Evolutionary conservation across 2,888 invertebrate genomes (phyloP), one percentile per base, ranked within the genome.

Genomic region (Drosophila pseudotakahashii): DNA sequence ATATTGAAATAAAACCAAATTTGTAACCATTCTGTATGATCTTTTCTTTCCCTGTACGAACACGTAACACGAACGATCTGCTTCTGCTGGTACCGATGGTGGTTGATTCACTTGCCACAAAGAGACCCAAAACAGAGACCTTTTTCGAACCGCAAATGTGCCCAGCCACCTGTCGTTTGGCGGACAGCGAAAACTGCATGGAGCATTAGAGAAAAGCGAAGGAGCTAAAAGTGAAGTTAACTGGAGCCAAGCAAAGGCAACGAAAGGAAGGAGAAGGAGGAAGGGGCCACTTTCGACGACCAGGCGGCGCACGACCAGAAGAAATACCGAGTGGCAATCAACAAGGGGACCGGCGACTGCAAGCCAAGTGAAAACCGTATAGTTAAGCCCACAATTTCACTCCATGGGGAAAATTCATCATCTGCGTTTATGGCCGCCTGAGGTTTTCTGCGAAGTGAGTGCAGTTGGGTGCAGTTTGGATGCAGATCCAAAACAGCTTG

Each of bases 91-190:
- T 42, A 13, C 6, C 16, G 32, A 34, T 36, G 41, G 63, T 63
- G 52, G 34, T 51, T 10, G 42, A 44, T 59, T 42, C 70, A 71
- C 74, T 73, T 74, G 67, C 68, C 51, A 34, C 61, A 30, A 16
- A 34, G 67, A 47, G 34, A 47, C 67, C 52, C 41, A 48, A 39
- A 53, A 32, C 45, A 10, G 30, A 70, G 26, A 48, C 52, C 52
- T 39, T 53, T 32, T 26, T 23, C 39, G 14, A 39, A 54, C 73
- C 48, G 64, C 55, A 58, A 53, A 48, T 52, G 37, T 47, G 36
- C 45, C 60, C 73, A 59, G 67, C 88, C 83, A 88, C 88, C 88
- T 83, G 81, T 88, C 86, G 78, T 72, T 53, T 42, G 53, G 37
- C 50, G 71, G 50, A 34, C 52, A 58, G 67, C 81, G 62, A 76